Evolutionary conservation across 2,797 vertebrate species (phyloP).

Genomic region (Oreortyx pictus): DNA sequence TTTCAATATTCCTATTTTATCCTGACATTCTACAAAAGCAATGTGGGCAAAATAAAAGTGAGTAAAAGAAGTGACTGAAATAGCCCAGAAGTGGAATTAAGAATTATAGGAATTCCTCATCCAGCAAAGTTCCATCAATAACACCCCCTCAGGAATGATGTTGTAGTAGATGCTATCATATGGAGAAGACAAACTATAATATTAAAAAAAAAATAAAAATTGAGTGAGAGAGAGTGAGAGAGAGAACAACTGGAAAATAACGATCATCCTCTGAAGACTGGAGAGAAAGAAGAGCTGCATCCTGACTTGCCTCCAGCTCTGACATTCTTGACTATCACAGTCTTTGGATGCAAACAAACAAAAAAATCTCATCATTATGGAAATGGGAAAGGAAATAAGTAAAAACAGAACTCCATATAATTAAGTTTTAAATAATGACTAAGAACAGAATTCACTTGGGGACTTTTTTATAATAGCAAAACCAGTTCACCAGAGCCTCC

Average conservation of each 20-base stretch:
- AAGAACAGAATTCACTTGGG: neutral
- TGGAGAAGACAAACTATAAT: neutral
- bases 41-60: neutral
- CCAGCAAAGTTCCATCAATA: neutral
- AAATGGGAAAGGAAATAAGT: neutral
- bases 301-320: neutral
- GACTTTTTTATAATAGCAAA: neutral
- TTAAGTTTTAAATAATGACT: neutral
- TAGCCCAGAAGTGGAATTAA: neutral
- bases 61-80: neutral
- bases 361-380: neutral
- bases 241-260: neutral
- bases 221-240: no score
- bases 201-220: neutral
- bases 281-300: neutral
- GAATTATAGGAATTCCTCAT: neutral
- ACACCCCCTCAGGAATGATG: accelerated
- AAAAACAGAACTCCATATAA: neutral
- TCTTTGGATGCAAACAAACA: neutral
- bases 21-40: neutral
- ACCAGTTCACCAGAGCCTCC: neutral
- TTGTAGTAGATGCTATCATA: accelerated
- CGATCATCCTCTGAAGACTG: accelerated
- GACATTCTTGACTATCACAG: neutral
- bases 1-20: neutral